Base-by-base conservation (phyloP, 2,113 vertebrate genomes). In the Irena cyanogastra region DNA sequence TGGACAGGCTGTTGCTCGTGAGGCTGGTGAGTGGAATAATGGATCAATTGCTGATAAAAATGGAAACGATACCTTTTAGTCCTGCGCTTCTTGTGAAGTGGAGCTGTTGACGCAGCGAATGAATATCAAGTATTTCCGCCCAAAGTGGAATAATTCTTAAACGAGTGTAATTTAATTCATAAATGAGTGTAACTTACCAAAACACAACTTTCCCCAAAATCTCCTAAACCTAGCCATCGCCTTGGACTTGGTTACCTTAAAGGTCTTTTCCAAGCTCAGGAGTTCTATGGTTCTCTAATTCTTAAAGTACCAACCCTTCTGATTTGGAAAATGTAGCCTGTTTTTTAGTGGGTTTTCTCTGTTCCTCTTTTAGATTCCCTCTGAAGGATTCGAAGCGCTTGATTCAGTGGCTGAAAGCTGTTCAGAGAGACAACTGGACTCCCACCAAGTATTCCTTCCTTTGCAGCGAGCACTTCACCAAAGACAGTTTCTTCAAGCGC, bases 371-470 rank as follows among this genome's bases (percentile, higher is more conserved):
- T 59, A 98, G 98, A 42, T 98, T 98, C 53, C 98, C 98, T 39
- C 96, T 98, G 41, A 98, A 98, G 89, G 98, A 98, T 56, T 98
- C 98, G 0, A 97, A 98, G 72, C 98, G 98, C 21, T 92, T 98
- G 63, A 94, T 98, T 45, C 98, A 98, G 94, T 98, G 98, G 98
- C 87, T 98, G 28, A 98, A 98, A 80, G 98, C 98, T 16, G 97
- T 98, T 63, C 98, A 98, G 94, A 97, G 98, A 16, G 98, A 98
- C 56, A 98, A 98, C 94, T 98, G 98, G 98, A 98, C 97, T 27
- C 98, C 98, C 27, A 98, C 98, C 39, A 98, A 98, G 91, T 98
- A 98, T 27, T 98, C 98, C 1, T 98, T 98, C 56, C 98, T 98
- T 24, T 98, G 98, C 89, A 98, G 98, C 1, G 98, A 98, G 56